Base-by-base conservation (phyloP, 2,113 vertebrate species). In the Neolamprologus modestus region DNA sequence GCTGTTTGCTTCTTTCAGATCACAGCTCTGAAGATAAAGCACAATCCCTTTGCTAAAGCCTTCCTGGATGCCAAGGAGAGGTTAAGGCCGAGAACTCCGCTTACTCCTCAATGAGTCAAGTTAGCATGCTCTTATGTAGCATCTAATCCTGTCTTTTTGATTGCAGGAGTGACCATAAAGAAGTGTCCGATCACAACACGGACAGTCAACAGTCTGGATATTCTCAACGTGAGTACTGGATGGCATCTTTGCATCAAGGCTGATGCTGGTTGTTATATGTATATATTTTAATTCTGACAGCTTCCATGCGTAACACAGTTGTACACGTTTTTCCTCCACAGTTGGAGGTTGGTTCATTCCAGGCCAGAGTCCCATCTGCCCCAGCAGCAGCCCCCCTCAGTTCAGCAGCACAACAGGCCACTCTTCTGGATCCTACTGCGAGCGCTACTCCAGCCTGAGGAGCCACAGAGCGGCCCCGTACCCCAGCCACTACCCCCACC, bases 21-120 rank as follows among this genome's bases (percentile, higher is more conserved):
- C 37, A 97, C 97, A 7, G 96, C 97, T 42, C 91, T 97, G 84
- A 97, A 97, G 88, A 97, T 97, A 52, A 97, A 97, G 57, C 97
- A 97, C 96, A 97, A 97, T 55, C 97, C 97, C 3, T 97, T 97
- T 42, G 97, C 97, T 4, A 97, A 97, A 88, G 97, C 97, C 19
- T 97, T 97, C 85, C 82, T 97, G 76, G 97, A 97, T 47, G 97
- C 97, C 55, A 97, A 97, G 92, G 97, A 97, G 84, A 96, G 97
- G 97, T 97, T 90, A 3, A 52, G 13, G 3, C 21, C 13, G 1
- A 2, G 40, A 37, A 4, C 19, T 19, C 9, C 1, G 6, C 11
- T 7, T 4, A 4, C 14, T 14, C 9, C 16, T 57, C 8, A 53
- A 12, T 50, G 12, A 2, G 12, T 5, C 1, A 2, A 21, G 17